Conservation (phyloP, 2,888 invertebrate genomes). For the Unio delphinus region DNA sequence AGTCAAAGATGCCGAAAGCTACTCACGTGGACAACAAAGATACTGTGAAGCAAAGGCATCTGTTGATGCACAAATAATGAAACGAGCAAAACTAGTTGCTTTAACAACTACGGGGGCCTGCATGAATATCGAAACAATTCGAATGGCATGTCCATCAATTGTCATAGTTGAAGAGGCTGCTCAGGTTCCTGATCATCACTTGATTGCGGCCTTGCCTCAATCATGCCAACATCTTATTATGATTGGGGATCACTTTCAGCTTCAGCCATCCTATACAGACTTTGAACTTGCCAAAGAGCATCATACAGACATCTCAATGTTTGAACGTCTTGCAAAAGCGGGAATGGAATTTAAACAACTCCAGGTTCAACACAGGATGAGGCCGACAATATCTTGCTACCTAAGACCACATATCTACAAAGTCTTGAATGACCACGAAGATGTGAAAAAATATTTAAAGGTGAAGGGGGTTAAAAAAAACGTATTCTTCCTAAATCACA, state of each 20-base stretch:
- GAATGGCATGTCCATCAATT: conserved; percentile 63
- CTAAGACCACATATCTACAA: conserved; percentile 80
- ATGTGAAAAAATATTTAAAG: conserved; percentile 73
- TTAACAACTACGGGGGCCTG: conserved; percentile 68
- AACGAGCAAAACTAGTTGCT: conserved; percentile 47
- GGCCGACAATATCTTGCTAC: conserved; percentile 77
- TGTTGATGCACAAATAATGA: conserved; percentile 44
- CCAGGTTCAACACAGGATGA: conserved; percentile 76
- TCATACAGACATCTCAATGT: conserved; percentile 82
- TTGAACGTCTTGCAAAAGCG: conserved; percentile 82
- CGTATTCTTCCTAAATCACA: conserved; percentile 77
- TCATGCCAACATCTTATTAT: conserved; percentile 44
- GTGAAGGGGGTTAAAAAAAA: conserved; percentile 68
- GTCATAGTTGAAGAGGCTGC: conserved; percentile 83
- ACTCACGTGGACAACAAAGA: conserved; percentile 16
- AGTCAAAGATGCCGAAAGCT: conserved; percentile 15
- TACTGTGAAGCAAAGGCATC: conserved; percentile 27
- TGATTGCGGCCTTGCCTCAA: conserved; percentile 30
- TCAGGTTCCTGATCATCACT: conserved; percentile 42
- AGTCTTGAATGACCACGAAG: conserved; percentile 74
- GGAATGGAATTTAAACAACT: conserved; percentile 77
- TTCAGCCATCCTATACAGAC: conserved; percentile 81
- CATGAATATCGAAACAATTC: conserved; percentile 44
- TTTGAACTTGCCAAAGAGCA: conserved; percentile 77
- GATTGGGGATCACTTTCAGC: conserved; percentile 84